Evolutionary conservation across 2,797 vertebrate genomes (phyloP).

Genomic region (Melanotaenia nigrans): DNA sequence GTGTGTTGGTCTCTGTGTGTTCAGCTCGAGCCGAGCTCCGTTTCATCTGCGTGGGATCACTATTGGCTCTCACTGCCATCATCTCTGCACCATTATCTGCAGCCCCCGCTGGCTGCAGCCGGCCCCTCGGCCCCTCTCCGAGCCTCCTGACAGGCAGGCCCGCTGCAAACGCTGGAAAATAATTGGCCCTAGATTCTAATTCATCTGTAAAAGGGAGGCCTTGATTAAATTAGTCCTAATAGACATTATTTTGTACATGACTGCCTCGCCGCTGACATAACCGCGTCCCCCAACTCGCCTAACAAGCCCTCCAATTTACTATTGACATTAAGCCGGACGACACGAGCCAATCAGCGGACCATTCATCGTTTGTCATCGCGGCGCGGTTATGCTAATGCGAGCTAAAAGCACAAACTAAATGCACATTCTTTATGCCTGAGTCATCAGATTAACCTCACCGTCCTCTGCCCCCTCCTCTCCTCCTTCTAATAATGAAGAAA

Average conservation of each 20-base stretch:
- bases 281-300: constrained; percentile 78
- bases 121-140: constrained; percentile 53
- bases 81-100: constrained; percentile 67
- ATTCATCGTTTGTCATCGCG: constrained; percentile 63
- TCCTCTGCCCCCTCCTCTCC: constrained; percentile 11
- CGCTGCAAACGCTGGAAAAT: constrained; percentile 86
- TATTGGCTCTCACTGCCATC: constrained; percentile 69
- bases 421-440: constrained; percentile 79
- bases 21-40: constrained; percentile 36
- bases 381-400: constrained; percentile 84
- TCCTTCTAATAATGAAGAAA: constrained; percentile 75
- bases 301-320: constrained; percentile 91
- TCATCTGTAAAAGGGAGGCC: constrained; percentile 91
- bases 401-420: constrained; percentile 75
- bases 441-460: constrained; percentile 71
- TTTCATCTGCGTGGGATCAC: constrained; percentile 65
- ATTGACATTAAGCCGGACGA: constrained; percentile 88
- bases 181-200: constrained; percentile 96
- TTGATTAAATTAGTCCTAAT: constrained; percentile 99
- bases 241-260: constrained; percentile 95
- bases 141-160: constrained; percentile 80
- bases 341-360: constrained; percentile 81
- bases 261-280: constrained; percentile 85
- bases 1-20: neutral
- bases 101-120: constrained; percentile 59